Evolutionary conservation across 2,888 invertebrate species (phyloP), one percentile per base, ranked within the genome.

Genomic region (Tachina grossa): DNA sequence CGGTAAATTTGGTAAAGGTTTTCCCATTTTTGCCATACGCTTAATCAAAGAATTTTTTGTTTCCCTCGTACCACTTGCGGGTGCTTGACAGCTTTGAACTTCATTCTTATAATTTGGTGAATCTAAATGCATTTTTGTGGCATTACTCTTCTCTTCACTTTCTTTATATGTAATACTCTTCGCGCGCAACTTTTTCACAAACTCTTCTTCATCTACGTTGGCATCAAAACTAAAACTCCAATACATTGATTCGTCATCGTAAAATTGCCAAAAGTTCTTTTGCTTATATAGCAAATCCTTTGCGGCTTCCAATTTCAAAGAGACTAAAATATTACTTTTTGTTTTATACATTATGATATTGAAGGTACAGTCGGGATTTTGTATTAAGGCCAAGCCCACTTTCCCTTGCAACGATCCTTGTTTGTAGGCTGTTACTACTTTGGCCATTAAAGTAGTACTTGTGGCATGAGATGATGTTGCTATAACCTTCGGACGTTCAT

Each of bases 11-110:
- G 94, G 93, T n/a, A 94, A 92, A 51, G 89, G 88, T 83, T 89
- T 89, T 0, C 94, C 95, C 93, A 95, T 93, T 92, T 94, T 94
- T 1, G 94, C 94, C 93, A 95, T 94, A 87, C 94, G 92, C 10
- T 93, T 93, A 72, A 95, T 90, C 84, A 89, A 74, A 13, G 86
- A 63, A 14, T 82, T 76, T 69, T 88, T 89, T 6, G 76, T 63
- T 14, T 72, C 47, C 39, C 47, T 74, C 8, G 31, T 11, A 22
- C 47, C 55, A 9, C 9, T 61, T 5, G 61, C n/a, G 5, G 43
- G 19, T 3, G 51, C 1, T 6, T 43, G 8, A 1, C 11, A 39
- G 9, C 16, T 49, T 41, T 82, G 65, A 39, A 49, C 11, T 31
- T 72, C 61, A 61, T 13, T 43, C 14, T 49, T 16, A 13, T 47